These are phyloP conservation scores for Nymphalis io DNA, from an alignment of 1,140 invertebrate species.

Conservation along the genomic window DNA sequence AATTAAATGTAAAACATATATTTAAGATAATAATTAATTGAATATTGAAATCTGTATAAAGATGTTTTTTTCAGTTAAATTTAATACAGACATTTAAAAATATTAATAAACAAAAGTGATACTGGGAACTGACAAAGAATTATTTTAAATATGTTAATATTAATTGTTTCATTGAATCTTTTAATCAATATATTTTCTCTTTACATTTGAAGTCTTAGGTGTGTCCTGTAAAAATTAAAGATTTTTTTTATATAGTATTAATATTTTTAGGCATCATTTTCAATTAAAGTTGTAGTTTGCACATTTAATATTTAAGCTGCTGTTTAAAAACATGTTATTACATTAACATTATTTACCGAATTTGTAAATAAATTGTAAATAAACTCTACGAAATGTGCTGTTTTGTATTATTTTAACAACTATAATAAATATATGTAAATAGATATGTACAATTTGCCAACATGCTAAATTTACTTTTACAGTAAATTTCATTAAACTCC, in stretches of 20 bases:
- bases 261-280: neutral
- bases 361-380: conserved; percentile 34
- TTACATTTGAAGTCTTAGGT: too few relatives aligned
- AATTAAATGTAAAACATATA: too few relatives aligned
- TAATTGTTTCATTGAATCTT: neutral
- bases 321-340: neutral
- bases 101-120: neutral
- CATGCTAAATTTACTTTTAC: too few relatives aligned
- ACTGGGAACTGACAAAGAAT: too few relatives aligned
- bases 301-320: neutral
- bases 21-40: too few relatives aligned
- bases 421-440: neutral
- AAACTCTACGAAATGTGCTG: conserved; percentile 29
- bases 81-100: too few relatives aligned
- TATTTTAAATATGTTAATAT: too few relatives aligned
- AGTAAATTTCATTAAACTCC: too few relatives aligned
- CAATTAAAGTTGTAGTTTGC: conserved; percentile 2
- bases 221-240: neutral
- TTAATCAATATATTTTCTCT: neutral
- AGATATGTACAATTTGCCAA: too few relatives aligned
- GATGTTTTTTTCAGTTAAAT: too few relatives aligned
- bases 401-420: neutral
- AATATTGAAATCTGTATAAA: too few relatives aligned
- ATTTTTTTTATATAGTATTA: neutral
- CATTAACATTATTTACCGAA: conserved; percentile 12